Evolutionary conservation across 2,888 invertebrate species (phyloP), one percentile per base, ranked within the genome.

Genomic region (Furcula furcula): DNA sequence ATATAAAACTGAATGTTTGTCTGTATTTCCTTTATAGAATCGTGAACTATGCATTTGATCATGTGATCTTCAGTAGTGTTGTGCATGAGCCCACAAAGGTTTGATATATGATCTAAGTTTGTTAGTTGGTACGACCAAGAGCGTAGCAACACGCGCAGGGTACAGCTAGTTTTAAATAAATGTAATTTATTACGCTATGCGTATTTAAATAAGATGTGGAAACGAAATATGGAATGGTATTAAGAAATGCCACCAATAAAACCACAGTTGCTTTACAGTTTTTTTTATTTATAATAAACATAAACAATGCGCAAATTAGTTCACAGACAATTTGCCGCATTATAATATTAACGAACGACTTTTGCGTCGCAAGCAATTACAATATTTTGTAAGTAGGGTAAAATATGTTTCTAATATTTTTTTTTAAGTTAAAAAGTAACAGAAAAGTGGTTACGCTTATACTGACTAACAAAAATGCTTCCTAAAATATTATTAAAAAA

Each of bases 221-320:
- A n/a, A n/a, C n/a, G n/a, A n/a, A n/a, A n/a, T n/a, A n/a, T n/a
- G n/a, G n/a, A n/a, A n/a, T n/a, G n/a, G n/a, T n/a, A n/a, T 20
- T 9, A 20, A n/a, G 20, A 3, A 20, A 9, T 20, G n/a, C 5
- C 9, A 1, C 10, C 22, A 37, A 31, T 46, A 27, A 40, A 15
- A 62, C 46, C 45, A 40, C 34, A 10, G 23, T 7, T 48, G 48
- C 60, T 74, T 76, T 72, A 68, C 71, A 76, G 70, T 62, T 68
- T 80, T 79, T 84, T 79, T 85, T 83, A 83, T 80, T 83, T 70
- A 60, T 75, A 76, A 76, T 85, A 84, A 87, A 85, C 82, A 77
- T 83, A 76, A 84, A 85, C 83, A 79, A 78, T 84, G 84, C 79
- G 85, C 79, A 85, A 83, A 85, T 82, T 73, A 80, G 72, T 72